These are phyloP conservation scores for Neosalanx taihuensis DNA, from an alignment of 2,797 vertebrate species.

Conservation along the genomic window DNA sequence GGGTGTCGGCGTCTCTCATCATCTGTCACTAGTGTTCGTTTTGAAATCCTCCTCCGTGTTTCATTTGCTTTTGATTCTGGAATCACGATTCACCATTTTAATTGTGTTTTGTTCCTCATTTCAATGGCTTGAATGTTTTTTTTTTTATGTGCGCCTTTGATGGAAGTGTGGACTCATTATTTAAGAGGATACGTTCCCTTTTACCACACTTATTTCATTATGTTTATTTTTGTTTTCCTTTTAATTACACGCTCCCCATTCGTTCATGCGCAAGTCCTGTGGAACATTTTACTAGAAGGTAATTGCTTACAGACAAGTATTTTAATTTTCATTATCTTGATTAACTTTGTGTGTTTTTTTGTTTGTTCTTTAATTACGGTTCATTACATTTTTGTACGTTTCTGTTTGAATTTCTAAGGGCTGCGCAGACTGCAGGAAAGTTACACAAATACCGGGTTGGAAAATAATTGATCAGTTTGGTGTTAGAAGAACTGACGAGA, in stretches of 20 bases:
- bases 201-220: constrained; percentile 48
- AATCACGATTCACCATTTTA: constrained; percentile 24
- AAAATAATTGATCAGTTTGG: too few relatives aligned
- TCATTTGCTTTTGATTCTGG: background rate
- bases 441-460: too few relatives aligned
- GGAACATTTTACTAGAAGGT: constrained; percentile 67
- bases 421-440: too few relatives aligned
- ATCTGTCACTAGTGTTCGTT: background rate
- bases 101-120: constrained; percentile 14
- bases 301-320: constrained; percentile 49
- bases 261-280: constrained; percentile 65
- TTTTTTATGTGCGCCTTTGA: constrained; percentile 16
- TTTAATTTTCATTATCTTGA: constrained; percentile 27
- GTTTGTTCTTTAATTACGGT: background rate
- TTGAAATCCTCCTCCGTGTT: background rate
- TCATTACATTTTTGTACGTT: too few relatives aligned
- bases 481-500: too few relatives aligned
- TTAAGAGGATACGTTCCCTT: constrained; percentile 28
- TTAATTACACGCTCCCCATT: constrained; percentile 53
- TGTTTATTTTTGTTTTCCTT: constrained; percentile 35
- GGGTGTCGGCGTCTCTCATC: too few relatives aligned
- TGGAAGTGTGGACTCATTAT: constrained; percentile 23
- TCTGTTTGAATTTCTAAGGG: background rate
- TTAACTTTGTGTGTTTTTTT: constrained; percentile 7
- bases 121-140: constrained; percentile 6